phyloP scores from a whole-genome alignment of 2,888 invertebrate genomes.

The Cecidostiba fungosa region DNA sequence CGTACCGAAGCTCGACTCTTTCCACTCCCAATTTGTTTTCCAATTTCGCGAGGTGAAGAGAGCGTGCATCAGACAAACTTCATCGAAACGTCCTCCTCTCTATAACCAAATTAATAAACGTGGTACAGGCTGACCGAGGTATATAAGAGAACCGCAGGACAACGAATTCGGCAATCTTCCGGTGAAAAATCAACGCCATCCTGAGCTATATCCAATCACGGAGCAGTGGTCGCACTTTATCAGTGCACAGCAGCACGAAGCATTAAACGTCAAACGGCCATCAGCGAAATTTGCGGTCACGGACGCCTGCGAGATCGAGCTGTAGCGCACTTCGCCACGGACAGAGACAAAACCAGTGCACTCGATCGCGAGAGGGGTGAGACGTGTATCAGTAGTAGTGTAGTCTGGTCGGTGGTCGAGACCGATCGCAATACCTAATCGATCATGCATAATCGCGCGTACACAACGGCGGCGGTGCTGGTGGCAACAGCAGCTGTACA shows the following conservation, averaged over 20 bases:
- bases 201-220: slow-evolving; percentile 4
- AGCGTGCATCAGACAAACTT: not conserved
- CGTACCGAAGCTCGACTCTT: too few relatives aligned
- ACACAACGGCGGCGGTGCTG: not conserved
- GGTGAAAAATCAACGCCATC: not conserved
- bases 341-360: slow-evolving; percentile 21
- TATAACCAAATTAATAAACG: slow-evolving; percentile 13
- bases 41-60: not conserved
- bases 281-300: slow-evolving; percentile 58
- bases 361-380: slow-evolving; percentile 29
- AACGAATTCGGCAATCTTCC: not conserved
- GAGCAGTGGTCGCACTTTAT: not conserved
- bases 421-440: slow-evolving; percentile 46
- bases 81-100: not conserved
- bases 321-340: not conserved
- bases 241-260: not conserved
- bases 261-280: slow-evolving; percentile 56
- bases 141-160: not conserved
- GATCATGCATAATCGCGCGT: slow-evolving; percentile 54
- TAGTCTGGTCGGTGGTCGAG: slow-evolving; percentile 18
- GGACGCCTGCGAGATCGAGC: slow-evolving; percentile 25
- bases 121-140: not conserved
- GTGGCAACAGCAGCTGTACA: not conserved
- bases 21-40: not conserved
- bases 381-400: not conserved